These are phyloP conservation scores for Hirundo rustica DNA, from an alignment of 2,797 vertebrate genomes.

Conservation along the genomic window DNA sequence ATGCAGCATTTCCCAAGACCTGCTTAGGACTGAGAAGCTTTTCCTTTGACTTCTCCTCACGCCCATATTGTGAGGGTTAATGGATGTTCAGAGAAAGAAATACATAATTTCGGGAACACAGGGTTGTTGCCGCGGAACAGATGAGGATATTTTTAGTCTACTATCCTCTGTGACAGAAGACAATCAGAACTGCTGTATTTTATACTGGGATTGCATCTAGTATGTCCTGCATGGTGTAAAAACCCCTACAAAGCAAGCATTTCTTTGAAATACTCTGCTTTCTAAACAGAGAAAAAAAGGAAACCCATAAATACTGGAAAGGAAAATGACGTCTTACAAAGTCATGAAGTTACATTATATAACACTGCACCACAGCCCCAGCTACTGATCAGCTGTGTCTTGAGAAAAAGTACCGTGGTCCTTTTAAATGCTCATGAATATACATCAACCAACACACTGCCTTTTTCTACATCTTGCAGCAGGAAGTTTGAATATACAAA, in stretches of 20 bases:
- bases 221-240: background rate
- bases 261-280: background rate
- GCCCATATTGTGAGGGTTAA: background rate
- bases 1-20: background rate
- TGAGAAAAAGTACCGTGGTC: background rate
- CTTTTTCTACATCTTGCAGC: background rate
- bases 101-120: background rate
- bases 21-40: background rate
- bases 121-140: background rate
- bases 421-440: background rate
- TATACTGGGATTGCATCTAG: background rate
- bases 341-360: conserved; percentile 12
- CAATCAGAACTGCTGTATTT: background rate
- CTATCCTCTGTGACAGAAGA: background rate
- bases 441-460: background rate
- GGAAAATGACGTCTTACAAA: background rate
- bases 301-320: background rate
- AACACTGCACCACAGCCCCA: conserved; percentile 47
- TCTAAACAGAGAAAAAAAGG: background rate
- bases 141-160: background rate
- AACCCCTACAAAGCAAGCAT: fast-evolving
- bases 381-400: conserved; percentile 11
- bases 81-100: background rate
- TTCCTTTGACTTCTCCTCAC: background rate
- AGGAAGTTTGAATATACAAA: background rate